These are phyloP conservation scores for Sinocyclocheilus grahami DNA, from an alignment of 2,113 vertebrate species.

Conservation along the genomic window DNA sequence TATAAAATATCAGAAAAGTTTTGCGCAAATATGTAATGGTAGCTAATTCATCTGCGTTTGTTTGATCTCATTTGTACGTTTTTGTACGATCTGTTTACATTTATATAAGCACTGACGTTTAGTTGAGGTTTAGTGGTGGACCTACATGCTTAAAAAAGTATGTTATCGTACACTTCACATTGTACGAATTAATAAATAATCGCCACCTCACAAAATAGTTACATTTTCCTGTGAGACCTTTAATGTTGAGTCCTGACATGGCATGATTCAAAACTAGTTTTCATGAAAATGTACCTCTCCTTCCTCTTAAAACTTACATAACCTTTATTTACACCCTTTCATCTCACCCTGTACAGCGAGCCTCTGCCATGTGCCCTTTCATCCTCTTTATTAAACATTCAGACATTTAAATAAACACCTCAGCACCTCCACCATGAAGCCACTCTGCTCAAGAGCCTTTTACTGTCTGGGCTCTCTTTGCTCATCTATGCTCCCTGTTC, in stretches of 20 bases:
- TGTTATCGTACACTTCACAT: background rate
- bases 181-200: background rate
- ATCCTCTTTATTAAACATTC: constrained; percentile 42
- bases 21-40: background rate
- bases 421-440: constrained; percentile 26
- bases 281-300: constrained; percentile 13
- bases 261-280: background rate
- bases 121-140: too few species aligned
- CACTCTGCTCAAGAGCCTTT: constrained; percentile 43
- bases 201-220: background rate
- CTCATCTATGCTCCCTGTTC: background rate
- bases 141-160: background rate
- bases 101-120: too few species aligned
- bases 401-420: constrained; percentile 50
- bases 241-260: background rate
- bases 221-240: background rate
- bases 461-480: constrained; percentile 38
- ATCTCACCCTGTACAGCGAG: background rate
- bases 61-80: background rate
- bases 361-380: constrained; percentile 4
- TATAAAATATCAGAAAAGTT: background rate
- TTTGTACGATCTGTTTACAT: background rate
- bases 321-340: constrained; percentile 1
- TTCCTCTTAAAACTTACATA: constrained; percentile 1
- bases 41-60: background rate